Evolutionary conservation across 2,797 vertebrate genomes (phyloP), one percentile per base, ranked within the genome.

Genomic region (Oreochromis mossambicus): DNA sequence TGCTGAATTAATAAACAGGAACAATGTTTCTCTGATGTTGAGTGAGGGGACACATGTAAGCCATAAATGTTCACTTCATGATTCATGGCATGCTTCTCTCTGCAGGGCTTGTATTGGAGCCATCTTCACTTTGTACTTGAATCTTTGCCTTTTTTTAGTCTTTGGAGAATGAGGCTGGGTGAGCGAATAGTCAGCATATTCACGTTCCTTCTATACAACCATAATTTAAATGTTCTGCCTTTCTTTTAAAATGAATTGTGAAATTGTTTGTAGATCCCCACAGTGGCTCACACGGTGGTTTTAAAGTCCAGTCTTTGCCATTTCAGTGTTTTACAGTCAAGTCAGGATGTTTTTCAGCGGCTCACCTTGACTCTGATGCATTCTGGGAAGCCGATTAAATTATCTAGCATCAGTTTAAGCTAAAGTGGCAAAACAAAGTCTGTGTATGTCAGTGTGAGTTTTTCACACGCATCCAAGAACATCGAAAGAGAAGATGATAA

Each of bases 341-440:
- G 11, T 13, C 29, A 51, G 48, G 54, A 55, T 51, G 36, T 48
- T 79, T 78, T 82, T 46, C 21, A 32, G 56, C 13, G 0, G n/a
- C 66, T 81, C 48, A 43, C 61, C 63, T 80, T 73, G 63, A 48
- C 51, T 79, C 24, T 77, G 26, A 77, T 63, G 14, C 10, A 54
- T 55, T 52, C 70, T 8, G 52, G 19, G 48, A 24, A 56, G 34
- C 48, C 36, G 11, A 48, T 77, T 86, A 15, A 76, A 38, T 75
- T 55, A 63, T 61, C 36, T 78, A 12, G 50, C 51, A 26, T 84
- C 36, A 50, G 4, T 8, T 52, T 75, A 32, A 70, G 13, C 6
- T 58, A 41, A 73, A 70, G 55, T 34, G 10, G 50, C 19, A 11
- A 70, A 54, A 79, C 54, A 29, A 61, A 70, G 15, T 29, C 7